These are phyloP conservation scores for Cosmopolites sordidus DNA, from an alignment of 2,888 invertebrate genomes.

Conservation along the genomic window DNA sequence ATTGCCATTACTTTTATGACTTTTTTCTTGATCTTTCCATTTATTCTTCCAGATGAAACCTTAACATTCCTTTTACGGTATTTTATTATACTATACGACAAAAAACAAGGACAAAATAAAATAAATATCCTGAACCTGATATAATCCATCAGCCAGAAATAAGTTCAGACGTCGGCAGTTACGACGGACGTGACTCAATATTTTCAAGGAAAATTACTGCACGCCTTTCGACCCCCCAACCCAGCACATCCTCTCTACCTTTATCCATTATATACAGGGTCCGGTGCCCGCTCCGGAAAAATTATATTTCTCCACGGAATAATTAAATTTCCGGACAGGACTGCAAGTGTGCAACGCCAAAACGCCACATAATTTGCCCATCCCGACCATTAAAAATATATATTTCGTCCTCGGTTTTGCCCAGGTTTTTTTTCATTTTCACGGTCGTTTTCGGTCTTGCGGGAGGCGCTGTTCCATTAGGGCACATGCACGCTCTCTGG, in stretches of 20 bases:
- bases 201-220: no score
- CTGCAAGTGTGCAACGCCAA: slow-evolving; percentile 12
- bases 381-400: slow-evolving; percentile 20
- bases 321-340: slow-evolving; percentile 1
- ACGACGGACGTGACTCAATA: neutral
- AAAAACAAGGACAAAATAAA: no score
- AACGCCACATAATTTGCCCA: slow-evolving; percentile 19
- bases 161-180: neutral
- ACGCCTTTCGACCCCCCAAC: no score
- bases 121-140: neutral
- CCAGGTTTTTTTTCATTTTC: neutral
- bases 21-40: no score
- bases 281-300: neutral
- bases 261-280: no score
- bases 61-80: no score
- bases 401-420: slow-evolving; percentile 13
- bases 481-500: slow-evolving; percentile 5
- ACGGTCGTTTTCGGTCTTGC: neutral
- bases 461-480: slow-evolving; percentile 9
- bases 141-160: neutral
- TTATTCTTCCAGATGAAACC: no score
- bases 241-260: no score
- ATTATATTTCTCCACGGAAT: neutral
- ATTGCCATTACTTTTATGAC: no score
- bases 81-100: no score